Conservation (phyloP, 2,113 vertebrate species). For the Seriola aureovittata region DNA sequence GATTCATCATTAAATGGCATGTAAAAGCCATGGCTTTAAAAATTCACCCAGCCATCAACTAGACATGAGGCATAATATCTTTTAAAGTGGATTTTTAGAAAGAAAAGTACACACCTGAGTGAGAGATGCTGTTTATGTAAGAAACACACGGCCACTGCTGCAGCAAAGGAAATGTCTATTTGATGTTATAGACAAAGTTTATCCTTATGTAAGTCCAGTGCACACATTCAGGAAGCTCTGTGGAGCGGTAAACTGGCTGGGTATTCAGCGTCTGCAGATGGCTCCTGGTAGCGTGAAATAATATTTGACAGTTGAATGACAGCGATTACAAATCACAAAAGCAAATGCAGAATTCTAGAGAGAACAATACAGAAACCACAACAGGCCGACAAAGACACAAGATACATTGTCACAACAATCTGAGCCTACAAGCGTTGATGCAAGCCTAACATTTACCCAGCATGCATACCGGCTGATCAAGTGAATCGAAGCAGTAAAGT, state of each 20-base stretch:
- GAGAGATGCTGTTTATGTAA: conserved; percentile 42
- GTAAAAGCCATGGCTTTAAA: conserved; percentile 60
- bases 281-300: conserved; percentile 27
- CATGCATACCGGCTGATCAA: neutral
- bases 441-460: neutral
- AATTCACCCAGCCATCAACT: conserved; percentile 48
- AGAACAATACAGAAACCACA: neutral
- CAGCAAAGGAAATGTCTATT: neutral
- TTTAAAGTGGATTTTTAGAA: conserved; percentile 32
- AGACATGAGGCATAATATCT: conserved; percentile 45
- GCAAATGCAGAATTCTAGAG: neutral
- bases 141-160: conserved; percentile 18
- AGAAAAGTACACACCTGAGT: conserved; percentile 16
- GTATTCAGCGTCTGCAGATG: conserved; percentile 19
- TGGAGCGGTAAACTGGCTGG: neutral
- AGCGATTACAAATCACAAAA: conserved; percentile 22
- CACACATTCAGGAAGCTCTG: neutral
- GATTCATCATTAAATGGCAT: conserved; percentile 70
- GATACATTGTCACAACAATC: neutral
- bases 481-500: neutral
- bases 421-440: neutral
- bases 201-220: conserved; percentile 11
- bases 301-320: conserved; percentile 41
- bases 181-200: conserved; percentile 26
- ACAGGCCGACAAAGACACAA: conserved; percentile 11